Evolutionary conservation across 2,797 vertebrate species (phyloP).

Genomic region (Peromyscus aztecus): DNA sequence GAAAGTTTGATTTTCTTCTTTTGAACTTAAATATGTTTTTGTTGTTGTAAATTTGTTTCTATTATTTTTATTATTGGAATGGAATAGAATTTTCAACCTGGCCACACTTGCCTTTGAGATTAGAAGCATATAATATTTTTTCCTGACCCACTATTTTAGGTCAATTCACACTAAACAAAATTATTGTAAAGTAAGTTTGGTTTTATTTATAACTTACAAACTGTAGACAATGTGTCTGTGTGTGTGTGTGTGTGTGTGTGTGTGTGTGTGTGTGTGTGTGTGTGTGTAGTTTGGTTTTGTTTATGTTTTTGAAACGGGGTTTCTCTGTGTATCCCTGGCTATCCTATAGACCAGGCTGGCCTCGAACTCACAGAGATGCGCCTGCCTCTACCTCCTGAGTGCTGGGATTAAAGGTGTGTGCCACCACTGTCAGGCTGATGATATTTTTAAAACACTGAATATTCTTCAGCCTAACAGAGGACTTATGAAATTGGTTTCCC

Average conservation of each 20-base stretch:
- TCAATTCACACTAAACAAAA: slow-evolving; percentile 7
- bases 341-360: neutral
- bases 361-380: neutral
- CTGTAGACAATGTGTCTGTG: neutral
- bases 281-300: neutral
- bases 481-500: slow-evolving; percentile 23
- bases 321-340: neutral
- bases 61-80: slow-evolving; percentile 41
- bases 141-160: slow-evolving; percentile 1
- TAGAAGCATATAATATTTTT: slow-evolving; percentile 6
- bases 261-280: no score
- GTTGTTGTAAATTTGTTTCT: neutral
- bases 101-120: slow-evolving; percentile 22
- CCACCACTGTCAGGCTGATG: neutral
- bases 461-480: slow-evolving; percentile 5
- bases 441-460: slow-evolving; percentile 51
- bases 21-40: slow-evolving; percentile 50
- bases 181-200: slow-evolving; percentile 45
- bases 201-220: slow-evolving; percentile 28
- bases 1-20: slow-evolving; percentile 48
- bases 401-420: neutral
- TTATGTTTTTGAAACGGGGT: neutral
- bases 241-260: no score
- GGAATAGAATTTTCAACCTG: neutral
- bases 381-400: neutral